Conservation (phyloP, 2,888 invertebrate species). For the Mimachlamys varia region DNA sequence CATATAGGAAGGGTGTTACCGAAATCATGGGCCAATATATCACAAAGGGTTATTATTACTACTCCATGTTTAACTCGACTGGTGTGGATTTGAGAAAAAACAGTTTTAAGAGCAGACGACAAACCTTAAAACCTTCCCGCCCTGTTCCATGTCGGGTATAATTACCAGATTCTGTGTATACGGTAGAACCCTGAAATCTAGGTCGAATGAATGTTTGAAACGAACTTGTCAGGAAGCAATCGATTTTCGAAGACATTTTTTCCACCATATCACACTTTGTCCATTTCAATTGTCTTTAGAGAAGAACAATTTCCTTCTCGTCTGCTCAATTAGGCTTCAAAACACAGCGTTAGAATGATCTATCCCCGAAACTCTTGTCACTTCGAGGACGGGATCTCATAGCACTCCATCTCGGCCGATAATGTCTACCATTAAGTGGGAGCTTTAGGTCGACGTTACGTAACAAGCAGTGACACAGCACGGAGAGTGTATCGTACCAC, state of each 20-base stretch:
- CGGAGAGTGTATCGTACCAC: not conserved
- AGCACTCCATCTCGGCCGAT: not conserved
- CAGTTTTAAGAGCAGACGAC: slow-evolving; percentile 16
- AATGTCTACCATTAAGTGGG: not conserved
- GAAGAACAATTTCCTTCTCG: slow-evolving; percentile 24
- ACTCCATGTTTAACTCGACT: slow-evolving; percentile 1
- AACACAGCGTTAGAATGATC: not conserved
- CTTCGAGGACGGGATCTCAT: not conserved
- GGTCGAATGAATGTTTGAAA: not conserved
- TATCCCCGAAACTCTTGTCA: not conserved
- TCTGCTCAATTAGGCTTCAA: slow-evolving; percentile 1
- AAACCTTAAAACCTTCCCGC: not conserved
- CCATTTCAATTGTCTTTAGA: slow-evolving; percentile 36
- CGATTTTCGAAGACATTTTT: not conserved
- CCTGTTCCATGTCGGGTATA: not conserved
- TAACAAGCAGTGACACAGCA: not conserved
- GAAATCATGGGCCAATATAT: not conserved
- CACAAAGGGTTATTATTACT: not conserved
- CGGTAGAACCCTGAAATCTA: not conserved
- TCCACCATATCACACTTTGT: slow-evolving; percentile 7
- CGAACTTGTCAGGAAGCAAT: not conserved
- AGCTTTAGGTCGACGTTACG: not conserved
- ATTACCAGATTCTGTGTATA: not conserved
- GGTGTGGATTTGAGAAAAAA: not conserved
- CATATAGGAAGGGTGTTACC: not conserved